A percentile compares a stretch with the other conserved stretches of the same genome.
Conservation (phyloP, 2,113 vertebrate genomes). For the Emydocephalus ijimae region DNA sequence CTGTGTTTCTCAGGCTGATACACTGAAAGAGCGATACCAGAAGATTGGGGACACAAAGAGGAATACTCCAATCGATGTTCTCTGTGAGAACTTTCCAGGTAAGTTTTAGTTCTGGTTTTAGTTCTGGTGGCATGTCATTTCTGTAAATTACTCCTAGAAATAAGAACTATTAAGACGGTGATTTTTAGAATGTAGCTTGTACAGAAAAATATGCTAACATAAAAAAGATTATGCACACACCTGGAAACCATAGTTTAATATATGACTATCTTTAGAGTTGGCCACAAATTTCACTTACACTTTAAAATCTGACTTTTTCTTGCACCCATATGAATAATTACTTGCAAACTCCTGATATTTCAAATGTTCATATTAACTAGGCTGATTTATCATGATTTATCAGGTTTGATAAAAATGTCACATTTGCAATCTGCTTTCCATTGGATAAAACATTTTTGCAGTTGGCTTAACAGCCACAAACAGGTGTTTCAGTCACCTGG, state of each 20-base stretch:
- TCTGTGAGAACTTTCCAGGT: slow-evolving; percentile 99
- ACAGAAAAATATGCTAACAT: not conserved
- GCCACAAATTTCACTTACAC: not conserved
- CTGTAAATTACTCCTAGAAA: not conserved
- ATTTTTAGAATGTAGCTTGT: not conserved
- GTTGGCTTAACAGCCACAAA: no score
- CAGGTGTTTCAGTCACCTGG: not conserved
- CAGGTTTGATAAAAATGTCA: not conserved
- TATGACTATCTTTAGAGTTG: slow-evolving; percentile 23
- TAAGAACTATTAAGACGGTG: not conserved
- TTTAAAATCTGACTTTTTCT: not conserved
- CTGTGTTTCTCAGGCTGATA: slow-evolving; percentile 83
- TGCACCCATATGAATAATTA: not conserved
- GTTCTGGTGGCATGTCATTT: not conserved
- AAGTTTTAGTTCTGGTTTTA: slow-evolving; percentile 32
- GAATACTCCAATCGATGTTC: slow-evolving; percentile 97
- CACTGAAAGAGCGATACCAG: slow-evolving; percentile 97
- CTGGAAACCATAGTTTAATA: not conserved
- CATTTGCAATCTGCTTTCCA: not conserved
- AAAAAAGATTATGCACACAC: not conserved
- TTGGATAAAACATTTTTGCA: not conserved
- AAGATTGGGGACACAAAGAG: slow-evolving; percentile 99
- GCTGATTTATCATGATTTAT: not conserved
- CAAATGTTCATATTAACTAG: not conserved
- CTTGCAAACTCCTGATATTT: not conserved